A percentile compares a stretch with the other conserved stretches of the same genome.
phyloP scores from a whole-genome alignment of 2,888 invertebrate genomes.

The Nebria salina region DNA sequence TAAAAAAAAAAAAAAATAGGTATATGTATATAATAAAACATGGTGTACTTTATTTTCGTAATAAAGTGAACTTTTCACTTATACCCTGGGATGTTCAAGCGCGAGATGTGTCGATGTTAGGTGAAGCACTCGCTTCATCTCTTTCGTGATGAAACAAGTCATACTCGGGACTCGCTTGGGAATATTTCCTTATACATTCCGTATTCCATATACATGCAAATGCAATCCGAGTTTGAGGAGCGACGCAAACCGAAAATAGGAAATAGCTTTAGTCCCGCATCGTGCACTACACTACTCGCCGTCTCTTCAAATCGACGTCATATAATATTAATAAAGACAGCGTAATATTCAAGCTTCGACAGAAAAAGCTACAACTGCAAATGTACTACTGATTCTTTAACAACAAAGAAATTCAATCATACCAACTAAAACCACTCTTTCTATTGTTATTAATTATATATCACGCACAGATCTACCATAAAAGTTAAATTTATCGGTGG shows the following conservation, averaged over 20 bases:
- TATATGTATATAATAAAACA: conserved; percentile 10
- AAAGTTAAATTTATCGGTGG: conserved; percentile 28
- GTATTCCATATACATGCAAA: conserved; percentile 61
- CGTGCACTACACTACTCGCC: background rate
- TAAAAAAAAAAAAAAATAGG: background rate
- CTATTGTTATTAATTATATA: background rate
- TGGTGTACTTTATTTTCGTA: conserved; percentile 38
- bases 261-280: conserved; percentile 36
- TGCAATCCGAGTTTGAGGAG: conserved; percentile 53
- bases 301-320: conserved; percentile 49
- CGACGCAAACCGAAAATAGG: conserved; percentile 42
- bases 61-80: conserved; percentile 44
- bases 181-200: conserved; percentile 50
- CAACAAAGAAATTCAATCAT: background rate
- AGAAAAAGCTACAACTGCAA: no score
- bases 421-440: background rate
- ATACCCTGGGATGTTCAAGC: conserved; percentile 7
- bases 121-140: conserved; percentile 30
- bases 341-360: background rate
- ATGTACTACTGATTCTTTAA: background rate
- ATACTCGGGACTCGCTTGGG: conserved; percentile 42
- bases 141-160: conserved; percentile 41
- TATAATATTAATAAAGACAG: conserved; percentile 54
- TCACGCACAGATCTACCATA: background rate
- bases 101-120: conserved; percentile 25